These are phyloP conservation scores for Griposia aprilina DNA, from an alignment of 2,888 invertebrate species.

Conservation along the genomic window DNA sequence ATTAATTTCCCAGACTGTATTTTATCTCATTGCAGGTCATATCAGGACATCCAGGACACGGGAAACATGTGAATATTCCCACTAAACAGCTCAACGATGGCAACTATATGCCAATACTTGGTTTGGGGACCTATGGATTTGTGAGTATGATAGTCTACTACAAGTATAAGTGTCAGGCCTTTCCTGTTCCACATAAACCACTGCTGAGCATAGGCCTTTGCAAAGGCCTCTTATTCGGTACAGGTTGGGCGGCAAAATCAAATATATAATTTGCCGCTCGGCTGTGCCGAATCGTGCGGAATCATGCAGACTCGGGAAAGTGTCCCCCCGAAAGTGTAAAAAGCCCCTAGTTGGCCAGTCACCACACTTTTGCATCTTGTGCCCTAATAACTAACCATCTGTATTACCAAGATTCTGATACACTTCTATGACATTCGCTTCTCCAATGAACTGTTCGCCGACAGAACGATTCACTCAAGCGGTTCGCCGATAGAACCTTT, in stretches of 20 bases:
- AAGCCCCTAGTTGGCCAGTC: too few relatives aligned
- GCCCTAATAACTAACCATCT: background rate
- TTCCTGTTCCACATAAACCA: background rate
- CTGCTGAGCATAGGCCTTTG: background rate
- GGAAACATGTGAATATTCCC: constrained; percentile 67
- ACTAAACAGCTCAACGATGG: constrained; percentile 81
- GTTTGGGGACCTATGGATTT: constrained; percentile 79
- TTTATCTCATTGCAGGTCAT: constrained; percentile 66
- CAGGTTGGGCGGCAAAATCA: fast-evolving
- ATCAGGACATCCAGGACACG: constrained; percentile 31
- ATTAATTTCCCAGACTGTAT: too few relatives aligned
- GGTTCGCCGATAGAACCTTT: background rate
- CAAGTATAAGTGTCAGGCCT: background rate
- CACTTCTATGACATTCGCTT: background rate
- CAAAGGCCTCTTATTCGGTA: too few relatives aligned
- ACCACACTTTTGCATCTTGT: too few relatives aligned
- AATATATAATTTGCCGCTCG: background rate
- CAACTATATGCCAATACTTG: constrained; percentile 80
- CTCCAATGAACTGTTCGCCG: background rate
- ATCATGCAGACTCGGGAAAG: too few relatives aligned
- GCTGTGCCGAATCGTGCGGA: background rate
- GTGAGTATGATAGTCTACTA: constrained; percentile 54
- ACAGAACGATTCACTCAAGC: background rate
- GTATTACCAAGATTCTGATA: background rate
- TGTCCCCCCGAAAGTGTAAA: background rate